These are phyloP conservation scores for Nothocercus julius DNA, from an alignment of 2,113 vertebrate genomes.

Conservation along the genomic window DNA sequence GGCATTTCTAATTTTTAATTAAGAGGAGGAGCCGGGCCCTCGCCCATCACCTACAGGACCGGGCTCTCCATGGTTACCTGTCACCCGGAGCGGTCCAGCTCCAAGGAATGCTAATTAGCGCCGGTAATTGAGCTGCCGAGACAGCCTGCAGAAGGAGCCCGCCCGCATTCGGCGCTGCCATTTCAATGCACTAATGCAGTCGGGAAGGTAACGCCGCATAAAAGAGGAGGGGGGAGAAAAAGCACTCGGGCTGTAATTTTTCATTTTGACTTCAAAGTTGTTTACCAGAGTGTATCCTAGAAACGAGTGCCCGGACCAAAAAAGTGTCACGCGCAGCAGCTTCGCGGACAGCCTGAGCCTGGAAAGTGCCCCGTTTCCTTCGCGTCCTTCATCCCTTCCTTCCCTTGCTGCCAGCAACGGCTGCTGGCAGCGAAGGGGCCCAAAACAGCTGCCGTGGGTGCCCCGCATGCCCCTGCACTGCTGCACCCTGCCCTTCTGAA, in stretches of 20 bases:
- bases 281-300: conserved; percentile 63
- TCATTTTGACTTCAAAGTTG: conserved; percentile 53
- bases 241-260: conserved; percentile 65
- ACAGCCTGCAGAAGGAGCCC: conserved; percentile 46
- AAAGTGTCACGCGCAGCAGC: conserved; percentile 1
- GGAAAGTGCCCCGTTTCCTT: background rate
- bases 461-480: fast-evolving
- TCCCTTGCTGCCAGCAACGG: background rate
- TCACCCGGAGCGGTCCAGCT: conserved; percentile 77
- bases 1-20: conserved; percentile 80
- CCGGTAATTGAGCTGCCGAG: conserved; percentile 73
- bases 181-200: conserved; percentile 53
- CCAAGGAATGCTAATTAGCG: conserved; percentile 81
- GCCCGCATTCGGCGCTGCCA: conserved; percentile 62
- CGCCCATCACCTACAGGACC: conserved; percentile 74
- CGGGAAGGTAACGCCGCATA: conserved; percentile 20
- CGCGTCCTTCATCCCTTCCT: background rate
- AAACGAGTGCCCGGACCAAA: background rate
- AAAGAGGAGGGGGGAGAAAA: conserved; percentile 25
- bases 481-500: background rate
- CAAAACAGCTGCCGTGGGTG: background rate
- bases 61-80: conserved; percentile 83
- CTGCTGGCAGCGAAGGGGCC: background rate
- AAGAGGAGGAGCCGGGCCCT: conserved; percentile 75
- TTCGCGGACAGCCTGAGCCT: background rate